A percentile compares a stretch with the other conserved stretches of the same genome.
These are phyloP conservation scores for Hippocampus abdominalis DNA, from an alignment of 2,113 vertebrate genomes.

Conservation along the genomic window DNA sequence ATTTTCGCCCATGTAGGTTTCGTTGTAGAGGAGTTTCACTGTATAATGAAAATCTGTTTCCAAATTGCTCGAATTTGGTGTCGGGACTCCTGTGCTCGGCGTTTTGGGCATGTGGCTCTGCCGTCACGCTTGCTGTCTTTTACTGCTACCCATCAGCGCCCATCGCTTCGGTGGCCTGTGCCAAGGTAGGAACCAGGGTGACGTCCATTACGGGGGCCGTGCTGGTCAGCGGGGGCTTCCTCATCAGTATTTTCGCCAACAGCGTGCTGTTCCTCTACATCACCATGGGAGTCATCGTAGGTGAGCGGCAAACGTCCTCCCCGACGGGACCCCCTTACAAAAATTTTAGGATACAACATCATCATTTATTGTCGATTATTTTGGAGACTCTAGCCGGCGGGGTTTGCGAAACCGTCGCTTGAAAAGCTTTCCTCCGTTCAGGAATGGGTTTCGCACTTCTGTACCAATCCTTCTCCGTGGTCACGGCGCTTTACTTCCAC, in stretches of 20 bases:
- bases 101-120: neutral
- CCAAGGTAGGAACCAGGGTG: conserved; percentile 71
- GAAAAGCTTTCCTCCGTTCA: conserved; percentile 34
- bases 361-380: neutral
- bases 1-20: no score
- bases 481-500: conserved; percentile 80
- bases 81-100: no score
- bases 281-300: conserved; percentile 86
- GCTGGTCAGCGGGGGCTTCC: conserved; percentile 79
- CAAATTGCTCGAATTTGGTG: neutral
- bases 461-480: conserved; percentile 82
- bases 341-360: no score
- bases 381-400: neutral
- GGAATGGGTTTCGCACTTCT: conserved; percentile 85
- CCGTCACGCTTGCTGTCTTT: conserved; percentile 2
- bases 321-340: no score
- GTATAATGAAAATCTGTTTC: neutral
- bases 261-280: conserved; percentile 83
- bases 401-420: neutral
- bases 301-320: conserved; percentile 68
- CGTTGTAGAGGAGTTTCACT: no score
- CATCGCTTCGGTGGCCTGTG: conserved; percentile 76
- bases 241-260: conserved; percentile 83
- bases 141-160: conserved; percentile 70
- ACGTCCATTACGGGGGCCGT: conserved; percentile 77